These are phyloP conservation scores for Spatulosminthurus flaviceps DNA, from an alignment of 2,888 invertebrate species.

Conservation along the genomic window DNA sequence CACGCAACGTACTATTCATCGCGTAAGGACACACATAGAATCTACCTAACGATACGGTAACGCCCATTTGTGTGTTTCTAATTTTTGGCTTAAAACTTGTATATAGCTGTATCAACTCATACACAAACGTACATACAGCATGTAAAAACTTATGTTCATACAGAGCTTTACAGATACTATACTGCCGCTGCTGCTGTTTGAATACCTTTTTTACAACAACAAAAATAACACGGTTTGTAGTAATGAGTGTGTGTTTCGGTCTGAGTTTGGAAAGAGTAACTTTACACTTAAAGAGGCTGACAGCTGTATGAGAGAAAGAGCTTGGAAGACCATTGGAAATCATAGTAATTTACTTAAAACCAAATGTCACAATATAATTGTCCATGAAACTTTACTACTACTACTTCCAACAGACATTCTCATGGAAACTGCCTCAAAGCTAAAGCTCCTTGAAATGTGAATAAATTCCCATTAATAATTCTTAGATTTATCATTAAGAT, in stretches of 20 bases:
- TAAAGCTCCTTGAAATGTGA: constrained; percentile 20
- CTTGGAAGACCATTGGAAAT: background rate
- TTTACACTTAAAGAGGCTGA: background rate
- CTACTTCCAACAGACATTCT: too few relatives aligned
- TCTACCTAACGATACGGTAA: constrained; percentile 11
- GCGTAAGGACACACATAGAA: constrained; percentile 4
- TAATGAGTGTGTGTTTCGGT: too few relatives aligned
- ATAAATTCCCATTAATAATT: constrained; percentile 21
- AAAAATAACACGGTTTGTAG: too few relatives aligned
- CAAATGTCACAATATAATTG: constrained; percentile 1
- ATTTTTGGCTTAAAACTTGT: constrained; percentile 8
- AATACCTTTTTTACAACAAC: too few relatives aligned
- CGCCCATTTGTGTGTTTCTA: constrained; percentile 18
- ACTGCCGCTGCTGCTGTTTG: too few relatives aligned
- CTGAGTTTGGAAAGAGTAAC: too few relatives aligned
- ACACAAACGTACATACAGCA: too few relatives aligned
- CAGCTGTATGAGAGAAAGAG: constrained; percentile 15
- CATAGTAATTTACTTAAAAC: constrained; percentile 11
- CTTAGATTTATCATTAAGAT: constrained; percentile 6
- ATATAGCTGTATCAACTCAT: too few relatives aligned
- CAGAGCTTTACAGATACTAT: too few relatives aligned
- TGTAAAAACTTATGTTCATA: too few relatives aligned
- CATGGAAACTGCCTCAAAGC: constrained; percentile 6
- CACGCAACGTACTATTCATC: constrained; percentile 22
- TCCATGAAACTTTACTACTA: background rate